A percentile compares a stretch with the other conserved stretches of the same genome.
phyloP scores from a whole-genome alignment of 1,140 invertebrate species.

The Diachasmimorpha longicaudata region DNA sequence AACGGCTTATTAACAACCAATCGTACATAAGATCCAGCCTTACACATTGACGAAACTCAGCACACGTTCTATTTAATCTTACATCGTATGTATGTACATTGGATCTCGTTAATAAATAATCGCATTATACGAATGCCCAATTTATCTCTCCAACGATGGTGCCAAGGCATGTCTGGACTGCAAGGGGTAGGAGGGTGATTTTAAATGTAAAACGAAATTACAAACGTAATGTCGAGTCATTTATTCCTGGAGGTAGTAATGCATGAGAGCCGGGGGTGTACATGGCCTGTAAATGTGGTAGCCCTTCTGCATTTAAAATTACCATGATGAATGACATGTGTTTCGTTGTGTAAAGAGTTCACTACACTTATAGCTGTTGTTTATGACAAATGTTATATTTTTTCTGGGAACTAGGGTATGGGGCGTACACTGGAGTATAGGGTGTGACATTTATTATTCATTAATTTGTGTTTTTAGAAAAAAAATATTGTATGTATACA shows the following conservation, averaged over 20 bases:
- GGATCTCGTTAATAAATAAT: slow-evolving; percentile 51
- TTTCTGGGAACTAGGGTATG: no score
- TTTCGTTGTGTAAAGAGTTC: not conserved
- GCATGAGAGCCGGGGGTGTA: not conserved
- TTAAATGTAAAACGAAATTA: slow-evolving; percentile 57
- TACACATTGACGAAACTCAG: not conserved
- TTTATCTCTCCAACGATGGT: slow-evolving; percentile 41
- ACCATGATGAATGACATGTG: not conserved
- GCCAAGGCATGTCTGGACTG: not conserved
- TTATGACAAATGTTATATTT: no score
- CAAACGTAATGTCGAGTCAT: slow-evolving; percentile 48
- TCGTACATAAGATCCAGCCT: not conserved
- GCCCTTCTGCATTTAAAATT: slow-evolving; percentile 21
- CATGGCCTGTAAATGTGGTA: slow-evolving; percentile 35
- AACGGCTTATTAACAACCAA: not conserved
- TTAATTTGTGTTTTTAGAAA: no score
- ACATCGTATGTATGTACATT: slow-evolving; percentile 3
- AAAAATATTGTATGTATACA: no score
- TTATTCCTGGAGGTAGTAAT: slow-evolving; percentile 42
- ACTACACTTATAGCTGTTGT: no score
- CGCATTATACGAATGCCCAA: slow-evolving; percentile 55
- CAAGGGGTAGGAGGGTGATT: slow-evolving; percentile 30
- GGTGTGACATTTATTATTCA: no score
- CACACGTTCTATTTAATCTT: not conserved
- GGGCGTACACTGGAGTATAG: no score